A percentile compares a stretch with the other conserved stretches of the same genome.
Conservation (phyloP, 2,888 invertebrate species). For the Toxonevra muliebris region DNA sequence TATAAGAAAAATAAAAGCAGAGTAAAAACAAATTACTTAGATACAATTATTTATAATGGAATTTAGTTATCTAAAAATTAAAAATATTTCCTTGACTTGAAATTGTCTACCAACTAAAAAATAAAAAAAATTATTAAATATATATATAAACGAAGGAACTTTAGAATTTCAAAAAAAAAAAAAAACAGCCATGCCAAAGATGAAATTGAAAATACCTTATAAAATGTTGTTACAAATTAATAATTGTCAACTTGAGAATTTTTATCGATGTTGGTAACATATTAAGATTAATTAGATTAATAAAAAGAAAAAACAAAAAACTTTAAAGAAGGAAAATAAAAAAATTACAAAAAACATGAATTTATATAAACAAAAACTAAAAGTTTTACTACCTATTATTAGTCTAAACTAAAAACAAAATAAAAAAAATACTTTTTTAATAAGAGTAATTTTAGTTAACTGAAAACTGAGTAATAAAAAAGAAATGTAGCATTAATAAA, state of each 20-base stretch:
- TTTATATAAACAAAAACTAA: background rate
- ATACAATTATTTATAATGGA: background rate
- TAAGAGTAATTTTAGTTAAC: background rate
- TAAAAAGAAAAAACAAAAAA: no score
- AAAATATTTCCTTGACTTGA: constrained; percentile 1
- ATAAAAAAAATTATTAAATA: background rate
- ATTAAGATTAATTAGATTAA: background rate
- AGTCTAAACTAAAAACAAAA: background rate
- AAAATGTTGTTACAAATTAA: background rate
- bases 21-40: background rate
- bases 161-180: background rate
- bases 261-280: background rate
- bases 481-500: background rate
- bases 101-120: background rate
- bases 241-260: background rate
- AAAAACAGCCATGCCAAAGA: constrained; percentile 16
- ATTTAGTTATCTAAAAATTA: background rate
- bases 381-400: background rate
- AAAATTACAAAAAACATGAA: background rate
- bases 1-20: background rate
- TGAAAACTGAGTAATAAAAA: no score
- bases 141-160: background rate
- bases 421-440: background rate
- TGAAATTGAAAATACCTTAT: constrained; percentile 24
- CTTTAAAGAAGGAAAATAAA: background rate